Evolutionary conservation across 2,797 vertebrate genomes (phyloP).

Genomic region (Mycteria americana): DNA sequence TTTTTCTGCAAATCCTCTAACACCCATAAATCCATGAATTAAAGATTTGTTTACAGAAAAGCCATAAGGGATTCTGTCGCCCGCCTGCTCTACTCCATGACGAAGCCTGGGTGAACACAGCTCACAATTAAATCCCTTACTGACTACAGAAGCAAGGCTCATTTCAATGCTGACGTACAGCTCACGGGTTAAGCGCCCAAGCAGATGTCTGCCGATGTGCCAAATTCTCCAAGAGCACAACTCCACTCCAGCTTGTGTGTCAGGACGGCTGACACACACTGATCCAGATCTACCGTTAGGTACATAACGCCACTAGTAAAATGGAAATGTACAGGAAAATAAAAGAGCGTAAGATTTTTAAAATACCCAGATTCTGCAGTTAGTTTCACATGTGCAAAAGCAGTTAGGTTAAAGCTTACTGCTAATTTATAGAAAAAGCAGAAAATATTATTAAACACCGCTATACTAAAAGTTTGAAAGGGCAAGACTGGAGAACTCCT

Average conservation of each 20-base stretch:
- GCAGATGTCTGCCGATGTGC: background rate
- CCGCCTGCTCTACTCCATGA: background rate
- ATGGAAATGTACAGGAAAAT: background rate
- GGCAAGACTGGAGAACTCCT: background rate
- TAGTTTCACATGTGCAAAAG: background rate
- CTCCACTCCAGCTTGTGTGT: background rate
- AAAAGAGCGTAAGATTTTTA: background rate
- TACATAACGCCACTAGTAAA: background rate
- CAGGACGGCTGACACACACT: background rate
- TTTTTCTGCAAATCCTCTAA: background rate
- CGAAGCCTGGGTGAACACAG: background rate
- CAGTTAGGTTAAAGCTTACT: background rate
- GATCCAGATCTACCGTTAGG: background rate
- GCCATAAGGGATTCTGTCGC: background rate
- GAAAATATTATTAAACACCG: background rate
- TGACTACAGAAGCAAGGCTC: background rate
- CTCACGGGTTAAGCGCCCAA: background rate
- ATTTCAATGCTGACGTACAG: background rate
- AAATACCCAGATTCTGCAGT: background rate
- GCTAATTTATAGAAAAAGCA: background rate
- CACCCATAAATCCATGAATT: background rate
- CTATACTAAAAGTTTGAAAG: background rate
- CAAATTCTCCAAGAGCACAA: background rate
- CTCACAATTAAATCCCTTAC: background rate
- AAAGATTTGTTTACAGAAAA: constrained; percentile 16